A percentile compares a stretch with the other conserved stretches of the same genome.
phyloP scores from a whole-genome alignment of 2,113 vertebrate species.

The Calonectris borealis region DNA sequence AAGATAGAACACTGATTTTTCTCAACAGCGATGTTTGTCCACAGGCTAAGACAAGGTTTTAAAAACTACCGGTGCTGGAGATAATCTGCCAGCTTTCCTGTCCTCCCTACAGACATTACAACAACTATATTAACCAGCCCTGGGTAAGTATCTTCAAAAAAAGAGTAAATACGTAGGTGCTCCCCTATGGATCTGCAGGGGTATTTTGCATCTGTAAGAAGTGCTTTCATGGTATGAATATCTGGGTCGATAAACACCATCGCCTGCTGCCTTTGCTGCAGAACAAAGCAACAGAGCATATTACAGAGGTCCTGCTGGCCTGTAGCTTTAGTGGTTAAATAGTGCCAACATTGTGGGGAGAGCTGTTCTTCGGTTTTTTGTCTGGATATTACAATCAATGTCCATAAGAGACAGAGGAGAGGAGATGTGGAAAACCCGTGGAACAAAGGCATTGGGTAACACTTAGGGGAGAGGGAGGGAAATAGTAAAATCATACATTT shows the following conservation, averaged over 20 bases:
- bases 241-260: neutral
- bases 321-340: neutral
- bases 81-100: neutral
- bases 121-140: neutral
- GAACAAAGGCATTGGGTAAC: neutral
- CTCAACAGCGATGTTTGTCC: neutral
- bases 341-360: no score
- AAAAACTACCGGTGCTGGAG: neutral
- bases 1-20: rapidly evolving
- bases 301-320: neutral
- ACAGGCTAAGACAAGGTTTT: neutral
- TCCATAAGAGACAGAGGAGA: neutral
- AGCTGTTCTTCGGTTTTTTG: neutral
- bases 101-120: neutral
- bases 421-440: neutral
- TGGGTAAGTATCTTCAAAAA: neutral
- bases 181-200: neutral
- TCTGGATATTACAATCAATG: neutral
- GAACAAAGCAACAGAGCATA: neutral
- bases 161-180: rapidly evolving
- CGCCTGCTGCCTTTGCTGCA: neutral
- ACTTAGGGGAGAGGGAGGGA: rapidly evolving
- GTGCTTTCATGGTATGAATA: neutral
- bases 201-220: neutral
- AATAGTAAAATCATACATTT: neutral